phyloP scores from a whole-genome alignment of 2,113 vertebrate species.

The Dicerorhinus sumatrensis region DNA sequence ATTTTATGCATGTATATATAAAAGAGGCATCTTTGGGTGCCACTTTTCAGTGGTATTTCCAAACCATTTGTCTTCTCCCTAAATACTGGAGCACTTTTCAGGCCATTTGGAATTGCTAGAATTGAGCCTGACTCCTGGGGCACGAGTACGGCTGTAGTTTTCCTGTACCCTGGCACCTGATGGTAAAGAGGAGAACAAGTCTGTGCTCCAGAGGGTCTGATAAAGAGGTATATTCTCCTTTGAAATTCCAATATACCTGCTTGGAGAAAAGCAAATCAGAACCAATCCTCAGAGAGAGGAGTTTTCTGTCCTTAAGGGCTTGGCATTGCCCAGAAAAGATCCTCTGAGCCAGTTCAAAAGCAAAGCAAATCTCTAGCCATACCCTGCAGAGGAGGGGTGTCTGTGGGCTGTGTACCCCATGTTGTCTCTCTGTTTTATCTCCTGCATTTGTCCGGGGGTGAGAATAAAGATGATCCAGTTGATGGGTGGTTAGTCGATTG shows the following conservation, averaged over 20 bases:
- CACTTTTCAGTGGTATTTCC: not conserved
- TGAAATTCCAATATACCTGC: not conserved
- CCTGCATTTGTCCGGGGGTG: not conserved
- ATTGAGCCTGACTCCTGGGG: not conserved
- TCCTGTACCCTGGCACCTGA: not conserved
- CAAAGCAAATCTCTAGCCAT: not conserved
- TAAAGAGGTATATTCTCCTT: not conserved
- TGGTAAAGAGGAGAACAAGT: not conserved
- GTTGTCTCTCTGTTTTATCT: too few species aligned
- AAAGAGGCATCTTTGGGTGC: not conserved
- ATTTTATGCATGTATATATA: too few species aligned
- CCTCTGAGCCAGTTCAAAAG: not conserved
- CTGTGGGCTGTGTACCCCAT: not conserved
- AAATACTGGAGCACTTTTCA: not conserved
- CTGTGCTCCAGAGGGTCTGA: not conserved
- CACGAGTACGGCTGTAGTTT: too few species aligned
- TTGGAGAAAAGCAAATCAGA: not conserved
- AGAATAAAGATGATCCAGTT: not conserved
- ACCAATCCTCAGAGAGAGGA: not conserved
- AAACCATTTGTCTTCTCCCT: not conserved
- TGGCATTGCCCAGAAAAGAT: not conserved
- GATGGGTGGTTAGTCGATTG: not conserved
- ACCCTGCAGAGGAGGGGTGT: not conserved
- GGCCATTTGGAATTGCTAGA: not conserved
- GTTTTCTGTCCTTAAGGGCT: not conserved